These are phyloP conservation scores for Fistularia tabacaria DNA, from an alignment of 2,797 vertebrate species.

Conservation along the genomic window DNA sequence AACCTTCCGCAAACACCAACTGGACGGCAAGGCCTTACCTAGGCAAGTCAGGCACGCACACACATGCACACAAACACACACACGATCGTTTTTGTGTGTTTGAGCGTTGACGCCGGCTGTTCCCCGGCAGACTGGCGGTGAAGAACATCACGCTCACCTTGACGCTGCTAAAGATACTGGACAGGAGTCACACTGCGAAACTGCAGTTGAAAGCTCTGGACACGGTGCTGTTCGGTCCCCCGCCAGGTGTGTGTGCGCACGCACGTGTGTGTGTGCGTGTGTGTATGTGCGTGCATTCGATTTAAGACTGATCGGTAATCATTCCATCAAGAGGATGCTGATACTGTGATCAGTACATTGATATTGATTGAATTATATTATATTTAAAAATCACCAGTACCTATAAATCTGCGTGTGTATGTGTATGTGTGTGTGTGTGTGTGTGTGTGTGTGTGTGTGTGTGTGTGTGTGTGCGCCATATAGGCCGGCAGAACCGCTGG, in stretches of 20 bases:
- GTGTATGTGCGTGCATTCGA: slow-evolving; percentile 21
- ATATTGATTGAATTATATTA: too few relatives aligned
- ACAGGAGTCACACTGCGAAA: slow-evolving; percentile 89
- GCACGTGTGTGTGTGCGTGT: not conserved
- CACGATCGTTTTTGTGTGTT: not conserved
- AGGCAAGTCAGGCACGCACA: slow-evolving; percentile 72
- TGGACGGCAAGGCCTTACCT: slow-evolving; percentile 87
- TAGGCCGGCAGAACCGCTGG: slow-evolving; percentile 75
- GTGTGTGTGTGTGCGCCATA: slow-evolving; percentile 1
- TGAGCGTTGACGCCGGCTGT: not conserved
- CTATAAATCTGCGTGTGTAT: too few relatives aligned
- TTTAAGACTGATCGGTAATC: not conserved
- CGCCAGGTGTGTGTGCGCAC: slow-evolving; percentile 40
- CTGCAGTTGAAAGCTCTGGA: slow-evolving; percentile 92
- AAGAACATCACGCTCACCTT: slow-evolving; percentile 85
- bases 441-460: slow-evolving; percentile 17
- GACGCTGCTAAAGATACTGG: slow-evolving; percentile 83
- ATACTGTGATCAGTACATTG: too few relatives aligned
- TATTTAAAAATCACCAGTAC: too few relatives aligned
- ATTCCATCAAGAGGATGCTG: not conserved
- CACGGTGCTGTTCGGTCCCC: slow-evolving; percentile 83
- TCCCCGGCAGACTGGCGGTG: slow-evolving; percentile 79
- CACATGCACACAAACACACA: not conserved
- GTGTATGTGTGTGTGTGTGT: too few relatives aligned
- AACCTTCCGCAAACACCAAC: slow-evolving; percentile 82